Evolutionary conservation across 2,113 vertebrate genomes (phyloP), one percentile per base, ranked within the genome.

Genomic region (Vanacampus margaritifer): DNA sequence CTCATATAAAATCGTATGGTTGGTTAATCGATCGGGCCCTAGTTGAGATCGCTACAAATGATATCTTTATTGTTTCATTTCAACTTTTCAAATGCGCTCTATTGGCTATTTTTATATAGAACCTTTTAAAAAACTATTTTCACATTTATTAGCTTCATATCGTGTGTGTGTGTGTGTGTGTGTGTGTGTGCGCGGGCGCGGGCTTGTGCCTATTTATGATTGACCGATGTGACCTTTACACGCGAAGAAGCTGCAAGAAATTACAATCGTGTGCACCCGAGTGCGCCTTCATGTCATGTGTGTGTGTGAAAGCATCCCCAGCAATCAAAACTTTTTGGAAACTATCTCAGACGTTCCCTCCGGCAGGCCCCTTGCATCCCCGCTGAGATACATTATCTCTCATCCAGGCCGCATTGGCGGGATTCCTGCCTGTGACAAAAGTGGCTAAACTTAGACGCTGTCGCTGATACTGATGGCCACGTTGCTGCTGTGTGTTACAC

Each of bases 361-460:
- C 56, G 32, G 32, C 56, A 58, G 56, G 56, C 32, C 56, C 54
- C 26, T 26, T 28, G 28, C 54, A 32, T 37, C 21, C 36, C 23
- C 36, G 21, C 12, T 26, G 14, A 32, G 54, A 32, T 57, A 32
- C 26, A 41, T 16, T 24, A 62, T 62, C 60, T 1, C 39, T 43
- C 37, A 43, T 43, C 60, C 60, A 43, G 37, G 12, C 60, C 14
- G 26, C 60, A 41, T 37, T 14, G 58, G 58, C 10, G 19, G 10
- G 35, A 62, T 62, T 62, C 60, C 37, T 39, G 23, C 24, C n/a
- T 62, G 36, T 62, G 59, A 62, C 59, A 41, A 41, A 41, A 62
- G 59, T n/a, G 59, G 41, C 59, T 62, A 62, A 62, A 62, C 60
- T 62, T 62, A 62, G 60, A 68, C 24, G 57, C 66, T 46, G 60